Evolutionary conservation across 2,797 vertebrate genomes (phyloP).

Genomic region (Microtus obscurus): DNA sequence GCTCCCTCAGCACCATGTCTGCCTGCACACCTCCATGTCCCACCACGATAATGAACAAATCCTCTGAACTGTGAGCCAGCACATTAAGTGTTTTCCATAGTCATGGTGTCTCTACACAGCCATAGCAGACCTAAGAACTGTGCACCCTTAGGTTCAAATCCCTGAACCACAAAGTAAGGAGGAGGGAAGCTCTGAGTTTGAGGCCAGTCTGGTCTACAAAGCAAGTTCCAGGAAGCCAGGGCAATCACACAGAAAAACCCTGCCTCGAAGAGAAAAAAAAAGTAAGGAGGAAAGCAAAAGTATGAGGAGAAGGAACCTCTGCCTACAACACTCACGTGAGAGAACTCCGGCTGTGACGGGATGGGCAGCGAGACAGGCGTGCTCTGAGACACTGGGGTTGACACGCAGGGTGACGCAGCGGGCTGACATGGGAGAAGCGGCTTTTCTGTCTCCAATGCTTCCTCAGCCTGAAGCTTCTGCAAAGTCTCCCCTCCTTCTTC

Average conservation of each 20-base stretch:
- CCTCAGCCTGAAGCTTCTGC: constrained; percentile 79
- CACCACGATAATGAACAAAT: neutral
- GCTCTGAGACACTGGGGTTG: constrained; percentile 92
- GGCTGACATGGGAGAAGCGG: constrained; percentile 59
- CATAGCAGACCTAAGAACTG: neutral
- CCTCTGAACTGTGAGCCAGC: neutral
- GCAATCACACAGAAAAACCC: neutral
- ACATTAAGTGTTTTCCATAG: neutral
- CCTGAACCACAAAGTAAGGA: neutral
- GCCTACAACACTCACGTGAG: constrained; percentile 91
- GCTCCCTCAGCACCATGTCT: neutral
- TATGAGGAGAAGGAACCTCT: neutral
- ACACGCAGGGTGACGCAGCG: constrained; percentile 86
- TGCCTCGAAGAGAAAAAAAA: neutral
- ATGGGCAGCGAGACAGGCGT: constrained; percentile 88
- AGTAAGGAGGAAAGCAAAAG: neutral
- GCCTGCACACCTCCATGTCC: neutral
- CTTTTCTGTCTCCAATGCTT: constrained; percentile 84
- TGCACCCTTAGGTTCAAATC: neutral
- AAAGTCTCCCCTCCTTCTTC: constrained; percentile 80
- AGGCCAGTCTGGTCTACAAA: neutral
- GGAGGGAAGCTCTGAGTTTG: neutral
- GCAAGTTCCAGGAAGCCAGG: neutral
- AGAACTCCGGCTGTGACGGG: constrained; percentile 96
- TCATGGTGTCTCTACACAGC: neutral